phyloP scores from a whole-genome alignment of 1,140 invertebrate species.

The Leptinotarsa texana region DNA sequence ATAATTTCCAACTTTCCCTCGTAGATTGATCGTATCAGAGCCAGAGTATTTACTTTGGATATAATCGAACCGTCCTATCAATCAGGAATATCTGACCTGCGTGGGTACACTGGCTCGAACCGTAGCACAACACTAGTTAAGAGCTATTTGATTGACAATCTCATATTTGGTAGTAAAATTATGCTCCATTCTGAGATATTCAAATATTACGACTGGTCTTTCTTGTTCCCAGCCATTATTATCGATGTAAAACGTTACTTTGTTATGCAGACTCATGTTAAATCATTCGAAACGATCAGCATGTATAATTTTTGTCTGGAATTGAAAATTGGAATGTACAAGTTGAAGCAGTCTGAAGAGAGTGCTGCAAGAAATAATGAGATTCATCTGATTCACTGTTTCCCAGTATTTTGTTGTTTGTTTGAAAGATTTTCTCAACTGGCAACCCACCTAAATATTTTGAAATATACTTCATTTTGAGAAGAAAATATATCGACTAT shows the following conservation, averaged over 20 bases:
- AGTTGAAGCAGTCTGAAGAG: not conserved
- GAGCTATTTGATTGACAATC: slow-evolving; percentile 6
- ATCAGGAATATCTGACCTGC: slow-evolving; percentile 5
- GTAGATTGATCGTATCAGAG: not conserved
- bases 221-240: slow-evolving; percentile 5
- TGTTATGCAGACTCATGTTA: slow-evolving; percentile 5
- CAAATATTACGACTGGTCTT: slow-evolving; percentile 4
- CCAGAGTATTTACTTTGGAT: not conserved
- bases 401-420: no score
- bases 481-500: no score
- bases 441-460: no score
- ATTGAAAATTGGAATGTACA: slow-evolving; percentile 6
- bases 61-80: not conserved
- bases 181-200: not conserved
- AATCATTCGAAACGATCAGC: not conserved
- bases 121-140: not conserved
- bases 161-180: slow-evolving; percentile 4
- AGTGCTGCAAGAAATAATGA: not conserved
- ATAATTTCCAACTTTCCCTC: not conserved
- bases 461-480: no score
- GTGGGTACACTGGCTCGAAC: not conserved
- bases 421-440: no score
- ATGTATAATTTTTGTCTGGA: slow-evolving; percentile 1
- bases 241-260: slow-evolving; percentile 6
- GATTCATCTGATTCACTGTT: no score